Conservation (phyloP, 2,797 vertebrate species). For the Enteromius trimaculatus region DNA sequence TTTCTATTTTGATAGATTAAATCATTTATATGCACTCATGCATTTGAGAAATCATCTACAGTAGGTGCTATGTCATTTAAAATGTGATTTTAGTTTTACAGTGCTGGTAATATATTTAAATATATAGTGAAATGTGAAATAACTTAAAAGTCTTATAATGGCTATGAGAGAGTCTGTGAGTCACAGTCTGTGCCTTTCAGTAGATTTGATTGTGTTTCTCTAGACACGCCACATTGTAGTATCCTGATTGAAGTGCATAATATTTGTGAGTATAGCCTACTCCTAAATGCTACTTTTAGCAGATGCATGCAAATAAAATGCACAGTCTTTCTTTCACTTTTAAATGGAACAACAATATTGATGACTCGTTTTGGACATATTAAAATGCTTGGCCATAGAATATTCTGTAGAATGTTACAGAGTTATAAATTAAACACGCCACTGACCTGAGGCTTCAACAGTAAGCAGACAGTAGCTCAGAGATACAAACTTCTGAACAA, state of each 20-base stretch:
- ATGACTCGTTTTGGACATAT: background rate
- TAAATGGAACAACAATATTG: background rate
- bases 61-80: background rate
- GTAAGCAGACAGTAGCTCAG: constrained; percentile 7
- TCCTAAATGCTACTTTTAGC: background rate
- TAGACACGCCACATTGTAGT: background rate
- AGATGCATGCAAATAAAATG: no score
- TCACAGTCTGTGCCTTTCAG: background rate
- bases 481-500: background rate
- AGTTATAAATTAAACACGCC: background rate
- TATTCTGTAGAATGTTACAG: background rate
- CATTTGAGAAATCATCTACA: background rate
- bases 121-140: background rate
- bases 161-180: constrained; percentile 13
- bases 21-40: background rate
- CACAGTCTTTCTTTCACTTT: background rate
- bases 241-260: background rate
- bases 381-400: background rate
- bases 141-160: constrained; percentile 26
- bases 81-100: background rate
- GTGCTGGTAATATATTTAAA: constrained; percentile 16
- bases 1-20: background rate
- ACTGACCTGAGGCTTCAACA: constrained; percentile 6
- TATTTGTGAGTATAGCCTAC: background rate
- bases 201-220: constrained; percentile 2